A percentile compares a stretch with the other conserved stretches of the same genome.
Conservation (phyloP, 2,888 invertebrate genomes). For the Oxycera nigricornis region DNA sequence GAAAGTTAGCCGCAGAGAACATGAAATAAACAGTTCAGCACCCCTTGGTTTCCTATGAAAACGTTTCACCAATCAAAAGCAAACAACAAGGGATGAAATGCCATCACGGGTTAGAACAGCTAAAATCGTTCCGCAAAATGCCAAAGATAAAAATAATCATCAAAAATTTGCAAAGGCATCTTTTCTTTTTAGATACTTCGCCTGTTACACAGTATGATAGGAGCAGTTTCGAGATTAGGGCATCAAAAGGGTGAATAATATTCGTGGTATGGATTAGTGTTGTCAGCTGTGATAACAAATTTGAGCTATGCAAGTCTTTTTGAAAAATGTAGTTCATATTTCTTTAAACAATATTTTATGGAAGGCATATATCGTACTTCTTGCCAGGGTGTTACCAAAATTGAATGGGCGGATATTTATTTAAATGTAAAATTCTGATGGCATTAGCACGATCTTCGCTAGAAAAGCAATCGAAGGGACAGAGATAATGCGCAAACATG, state of each 20-base stretch:
- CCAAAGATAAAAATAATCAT: conserved; percentile 36
- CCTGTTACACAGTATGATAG: not conserved
- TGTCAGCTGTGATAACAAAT: not conserved
- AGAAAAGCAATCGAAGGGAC: too few species aligned
- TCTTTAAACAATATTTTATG: too few species aligned
- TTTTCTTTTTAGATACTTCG: not conserved
- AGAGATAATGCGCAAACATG: too few species aligned
- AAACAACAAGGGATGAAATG: not conserved
- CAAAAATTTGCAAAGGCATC: conserved; percentile 26
- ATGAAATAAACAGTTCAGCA: not conserved
- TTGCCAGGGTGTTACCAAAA: too few species aligned
- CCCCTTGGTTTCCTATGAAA: not conserved
- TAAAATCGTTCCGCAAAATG: not conserved
- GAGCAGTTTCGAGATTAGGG: not conserved
- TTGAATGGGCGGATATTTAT: too few species aligned
- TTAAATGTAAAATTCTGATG: too few species aligned
- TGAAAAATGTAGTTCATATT: too few species aligned
- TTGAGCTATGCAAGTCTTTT: too few species aligned
- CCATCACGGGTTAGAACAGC: not conserved
- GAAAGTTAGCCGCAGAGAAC: not conserved
- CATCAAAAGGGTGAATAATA: not conserved
- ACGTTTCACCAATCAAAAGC: conserved; percentile 18
- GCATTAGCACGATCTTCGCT: too few species aligned
- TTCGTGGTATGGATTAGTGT: not conserved
- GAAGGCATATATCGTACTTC: too few species aligned